phyloP scores from a whole-genome alignment of 2,113 vertebrate species.

The Pluvialis apricaria region DNA sequence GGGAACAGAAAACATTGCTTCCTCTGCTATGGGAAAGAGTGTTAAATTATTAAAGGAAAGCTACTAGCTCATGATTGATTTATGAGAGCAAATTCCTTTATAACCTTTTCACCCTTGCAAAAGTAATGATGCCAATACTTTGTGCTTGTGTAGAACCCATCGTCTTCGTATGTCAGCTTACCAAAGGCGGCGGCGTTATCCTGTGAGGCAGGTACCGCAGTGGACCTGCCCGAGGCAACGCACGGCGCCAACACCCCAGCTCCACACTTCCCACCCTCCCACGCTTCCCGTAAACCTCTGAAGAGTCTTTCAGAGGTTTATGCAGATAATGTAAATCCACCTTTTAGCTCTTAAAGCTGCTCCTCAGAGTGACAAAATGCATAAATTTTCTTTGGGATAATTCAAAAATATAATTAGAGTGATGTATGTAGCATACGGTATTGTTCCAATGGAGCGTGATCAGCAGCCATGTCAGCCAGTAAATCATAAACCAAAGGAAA shows the following conservation, averaged over 20 bases:
- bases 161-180: rapidly evolving
- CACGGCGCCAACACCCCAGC: rapidly evolving
- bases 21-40: background rate
- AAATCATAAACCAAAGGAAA: slow-evolving; percentile 1
- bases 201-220: rapidly evolving
- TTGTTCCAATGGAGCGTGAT: background rate
- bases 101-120: background rate
- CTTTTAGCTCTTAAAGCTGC: background rate
- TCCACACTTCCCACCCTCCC: rapidly evolving
- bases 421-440: background rate
- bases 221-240: background rate
- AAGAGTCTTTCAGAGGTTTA: background rate
- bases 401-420: background rate
- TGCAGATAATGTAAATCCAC: background rate
- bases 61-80: background rate
- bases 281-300: background rate
- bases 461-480: background rate
- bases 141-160: background rate
- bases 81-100: background rate
- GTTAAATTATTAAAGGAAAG: background rate
- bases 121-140: background rate
- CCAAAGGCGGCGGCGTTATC: background rate
- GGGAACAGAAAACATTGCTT: background rate
- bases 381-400: background rate
- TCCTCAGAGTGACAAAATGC: background rate